phyloP scores from a whole-genome alignment of 2,113 vertebrate genomes.

The Tichodroma muraria region DNA sequence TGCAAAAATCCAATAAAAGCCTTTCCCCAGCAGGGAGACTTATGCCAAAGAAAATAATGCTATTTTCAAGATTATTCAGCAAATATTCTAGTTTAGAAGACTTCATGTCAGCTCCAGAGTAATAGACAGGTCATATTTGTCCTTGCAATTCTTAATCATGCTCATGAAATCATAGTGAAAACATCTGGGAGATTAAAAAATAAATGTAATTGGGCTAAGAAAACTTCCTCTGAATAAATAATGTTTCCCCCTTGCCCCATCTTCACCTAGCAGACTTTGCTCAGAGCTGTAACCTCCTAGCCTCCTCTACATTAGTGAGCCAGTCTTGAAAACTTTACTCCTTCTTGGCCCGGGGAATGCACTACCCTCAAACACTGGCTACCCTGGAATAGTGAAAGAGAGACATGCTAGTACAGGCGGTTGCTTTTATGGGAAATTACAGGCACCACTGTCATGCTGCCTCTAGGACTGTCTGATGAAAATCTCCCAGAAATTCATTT shows the following conservation, averaged over 20 bases:
- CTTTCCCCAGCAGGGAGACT: not conserved
- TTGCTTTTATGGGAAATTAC: not conserved
- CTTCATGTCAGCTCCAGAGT: not conserved
- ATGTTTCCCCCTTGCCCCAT: not conserved
- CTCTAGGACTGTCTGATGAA: not conserved
- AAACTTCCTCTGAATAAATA: not conserved
- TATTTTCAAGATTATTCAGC: not conserved
- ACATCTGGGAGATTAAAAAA: not conserved
- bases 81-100: not conserved
- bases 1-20: slow-evolving; percentile 33
- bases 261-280: not conserved
- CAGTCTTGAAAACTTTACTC: not conserved
- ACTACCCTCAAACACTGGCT: not conserved
- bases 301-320: not conserved
- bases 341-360: not conserved
- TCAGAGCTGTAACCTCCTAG: not conserved
- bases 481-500: not conserved
- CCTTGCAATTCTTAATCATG: not conserved
- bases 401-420: fast-evolving
- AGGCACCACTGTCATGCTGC: not conserved
- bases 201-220: not conserved
- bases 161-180: not conserved
- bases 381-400: not conserved
- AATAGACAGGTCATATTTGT: not conserved
- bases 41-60: not conserved